phyloP scores from a whole-genome alignment of 2,113 vertebrate species.

The Ascaphus truei region DNA sequence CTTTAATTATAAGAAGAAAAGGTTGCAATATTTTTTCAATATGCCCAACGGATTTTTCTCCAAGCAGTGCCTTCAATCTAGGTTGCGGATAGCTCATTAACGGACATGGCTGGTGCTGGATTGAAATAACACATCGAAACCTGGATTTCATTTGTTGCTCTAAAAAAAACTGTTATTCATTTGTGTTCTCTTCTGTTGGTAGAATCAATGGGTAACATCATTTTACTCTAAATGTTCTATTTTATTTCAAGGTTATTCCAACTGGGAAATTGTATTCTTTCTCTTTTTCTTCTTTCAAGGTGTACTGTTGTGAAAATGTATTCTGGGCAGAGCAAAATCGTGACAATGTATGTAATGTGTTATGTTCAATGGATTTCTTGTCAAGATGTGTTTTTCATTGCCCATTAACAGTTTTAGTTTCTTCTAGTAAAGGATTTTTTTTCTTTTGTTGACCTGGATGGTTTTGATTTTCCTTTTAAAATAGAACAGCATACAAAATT shows the following conservation, averaged over 20 bases:
- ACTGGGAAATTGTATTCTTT: too few species aligned
- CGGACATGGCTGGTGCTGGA: too few species aligned
- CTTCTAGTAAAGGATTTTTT: background rate
- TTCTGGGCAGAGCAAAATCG: constrained; percentile 17
- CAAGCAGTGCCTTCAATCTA: too few species aligned
- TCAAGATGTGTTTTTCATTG: constrained; percentile 2
- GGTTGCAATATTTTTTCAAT: too few species aligned
- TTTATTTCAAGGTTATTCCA: constrained; percentile 2
- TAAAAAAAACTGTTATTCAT: too few species aligned
- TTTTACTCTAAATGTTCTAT: constrained; percentile 6
- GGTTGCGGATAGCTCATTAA: too few species aligned
- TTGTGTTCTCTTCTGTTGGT: too few species aligned
- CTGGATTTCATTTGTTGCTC: too few species aligned
- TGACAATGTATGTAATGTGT: constrained; percentile 23
- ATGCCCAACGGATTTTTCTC: too few species aligned
- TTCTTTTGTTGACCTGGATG: background rate
- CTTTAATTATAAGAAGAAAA: too few species aligned
- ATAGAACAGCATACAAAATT: background rate
- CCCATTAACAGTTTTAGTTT: background rate
- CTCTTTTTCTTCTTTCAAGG: background rate
- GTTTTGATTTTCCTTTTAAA: background rate
- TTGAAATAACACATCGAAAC: too few species aligned
- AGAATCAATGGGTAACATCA: too few species aligned
- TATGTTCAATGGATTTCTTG: background rate
- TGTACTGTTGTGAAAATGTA: constrained; percentile 1